Evolutionary conservation across 2,113 vertebrate species (phyloP).

Genomic region (Gasterosteus aculeatus): DNA sequence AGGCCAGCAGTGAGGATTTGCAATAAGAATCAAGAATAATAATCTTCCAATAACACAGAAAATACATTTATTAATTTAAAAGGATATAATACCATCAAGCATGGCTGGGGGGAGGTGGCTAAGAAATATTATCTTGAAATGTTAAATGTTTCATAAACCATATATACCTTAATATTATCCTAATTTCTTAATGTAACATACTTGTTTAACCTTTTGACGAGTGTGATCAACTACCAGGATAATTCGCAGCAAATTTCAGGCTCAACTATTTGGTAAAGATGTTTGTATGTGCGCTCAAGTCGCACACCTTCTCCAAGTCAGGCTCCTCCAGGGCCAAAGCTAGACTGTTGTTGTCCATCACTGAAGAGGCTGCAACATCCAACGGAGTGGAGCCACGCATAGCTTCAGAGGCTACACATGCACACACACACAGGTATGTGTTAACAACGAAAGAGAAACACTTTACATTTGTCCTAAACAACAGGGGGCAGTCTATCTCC

Average conservation of each 20-base stretch:
- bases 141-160: no score
- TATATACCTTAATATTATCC: not conserved
- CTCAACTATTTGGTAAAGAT: not conserved
- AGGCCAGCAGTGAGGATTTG: not conserved
- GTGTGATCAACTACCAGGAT: not conserved
- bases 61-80: not conserved
- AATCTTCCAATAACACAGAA: not conserved
- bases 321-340: constrained; percentile 93
- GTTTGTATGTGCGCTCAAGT: not conserved
- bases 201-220: not conserved
- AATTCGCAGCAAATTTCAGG: not conserved
- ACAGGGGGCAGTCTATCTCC: constrained; percentile 70
- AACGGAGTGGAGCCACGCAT: constrained; percentile 97
- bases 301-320: constrained; percentile 91
- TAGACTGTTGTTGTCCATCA: constrained; percentile 98
- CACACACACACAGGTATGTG: constrained; percentile 15
- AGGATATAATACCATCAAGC: not conserved
- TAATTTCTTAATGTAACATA: not conserved
- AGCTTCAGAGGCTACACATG: constrained; percentile 88
- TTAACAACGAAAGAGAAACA: constrained; percentile 1
- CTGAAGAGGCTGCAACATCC: constrained; percentile 96
- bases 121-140: no score
- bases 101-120: not conserved
- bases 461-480: constrained; percentile 43
- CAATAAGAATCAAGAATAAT: not conserved